These are phyloP conservation scores for Enteromius unitaeniatus DNA, from an alignment of 2,797 vertebrate genomes.

Conservation along the genomic window DNA sequence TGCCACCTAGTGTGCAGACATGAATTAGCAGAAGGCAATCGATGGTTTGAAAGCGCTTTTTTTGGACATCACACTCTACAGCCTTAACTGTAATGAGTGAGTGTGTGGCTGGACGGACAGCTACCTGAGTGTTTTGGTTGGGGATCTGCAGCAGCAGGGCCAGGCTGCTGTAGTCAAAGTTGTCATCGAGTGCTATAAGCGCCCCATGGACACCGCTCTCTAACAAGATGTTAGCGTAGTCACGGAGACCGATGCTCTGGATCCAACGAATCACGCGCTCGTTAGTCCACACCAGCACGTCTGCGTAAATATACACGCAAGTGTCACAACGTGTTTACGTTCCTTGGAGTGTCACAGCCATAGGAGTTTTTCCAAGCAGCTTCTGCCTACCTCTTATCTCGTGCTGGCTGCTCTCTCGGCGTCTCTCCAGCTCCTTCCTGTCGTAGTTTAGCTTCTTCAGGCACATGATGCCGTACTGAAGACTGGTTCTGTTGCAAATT, in stretches of 20 bases:
- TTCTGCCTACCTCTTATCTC: constrained; percentile 90
- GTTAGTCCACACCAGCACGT: constrained; percentile 97
- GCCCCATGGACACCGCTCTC: constrained; percentile 98
- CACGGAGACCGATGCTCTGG: constrained; percentile 95
- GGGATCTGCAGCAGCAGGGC: constrained; percentile 97
- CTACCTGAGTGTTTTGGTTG: constrained; percentile 96
- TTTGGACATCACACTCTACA: neutral
- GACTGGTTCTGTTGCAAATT: constrained; percentile 88
- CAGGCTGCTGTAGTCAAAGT: constrained; percentile 98
- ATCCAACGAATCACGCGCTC: constrained; percentile 97
- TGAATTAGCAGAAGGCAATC: no score
- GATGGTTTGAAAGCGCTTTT: no score
- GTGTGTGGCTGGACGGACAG: neutral
- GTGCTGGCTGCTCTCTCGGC: constrained; percentile 93
- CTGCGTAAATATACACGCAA: constrained; percentile 68
- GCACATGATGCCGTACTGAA: constrained; percentile 98
- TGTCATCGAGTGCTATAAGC: constrained; percentile 94
- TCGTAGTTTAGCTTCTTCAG: constrained; percentile 99
- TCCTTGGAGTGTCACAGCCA: no score
- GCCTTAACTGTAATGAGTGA: neutral
- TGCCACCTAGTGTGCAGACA: no score
- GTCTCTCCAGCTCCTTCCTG: constrained; percentile 95
- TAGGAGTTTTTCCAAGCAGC: neutral
- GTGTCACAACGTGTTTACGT: neutral
- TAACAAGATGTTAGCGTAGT: constrained; percentile 94